Base-by-base conservation (phyloP, 2,113 vertebrate species). In the Penelope pileata region DNA sequence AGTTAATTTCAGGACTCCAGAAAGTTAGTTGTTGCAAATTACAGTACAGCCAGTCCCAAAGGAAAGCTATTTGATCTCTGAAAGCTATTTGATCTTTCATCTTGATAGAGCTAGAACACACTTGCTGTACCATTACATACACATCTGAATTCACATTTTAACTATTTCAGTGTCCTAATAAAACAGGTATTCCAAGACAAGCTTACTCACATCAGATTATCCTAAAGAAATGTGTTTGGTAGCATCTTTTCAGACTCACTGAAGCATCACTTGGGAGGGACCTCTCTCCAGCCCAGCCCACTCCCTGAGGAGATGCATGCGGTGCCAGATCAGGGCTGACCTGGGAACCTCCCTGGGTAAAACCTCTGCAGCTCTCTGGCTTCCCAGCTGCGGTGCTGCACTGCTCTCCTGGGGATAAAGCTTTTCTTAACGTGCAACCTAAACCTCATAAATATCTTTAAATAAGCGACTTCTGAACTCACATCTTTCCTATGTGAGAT, bases 391-490 rank as follows among this genome's bases (percentile, higher is more conserved):
- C 62, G 84, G 7, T 9, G 32, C 19, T 29, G n/a, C 63, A 47
- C 29, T 1, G 1, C 17, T 29, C 51, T 75, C 32, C 69, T 1
- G 19, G 15, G 10, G 9, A 91, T 66, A 34, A n/a, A 22, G 27
- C 29, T 83, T 38, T 83, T 86, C 56, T 56, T 34, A 23, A 67
- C 1, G 10, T 50, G 22, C 48, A 69, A 59, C 42, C 54, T 70
- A 80, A 76, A 94, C 68, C 23, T 83, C 42, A 86, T 12, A 43
- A 67, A 34, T 27, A 64, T 7, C 13, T 12, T 66, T 17, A 69
- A 34, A 27, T 21, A 77, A 86, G 13, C 24, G 64, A 86, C 51
- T 86, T 75, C 59, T 80, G 91, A 82, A 96, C 86, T 92, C 73
- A 75, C 92, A 85, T 58, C 40, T 87, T 66, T 66, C 45, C 66